These are phyloP conservation scores for Ariolimax columbianus DNA, from an alignment of 2,888 invertebrate species.

Conservation along the genomic window DNA sequence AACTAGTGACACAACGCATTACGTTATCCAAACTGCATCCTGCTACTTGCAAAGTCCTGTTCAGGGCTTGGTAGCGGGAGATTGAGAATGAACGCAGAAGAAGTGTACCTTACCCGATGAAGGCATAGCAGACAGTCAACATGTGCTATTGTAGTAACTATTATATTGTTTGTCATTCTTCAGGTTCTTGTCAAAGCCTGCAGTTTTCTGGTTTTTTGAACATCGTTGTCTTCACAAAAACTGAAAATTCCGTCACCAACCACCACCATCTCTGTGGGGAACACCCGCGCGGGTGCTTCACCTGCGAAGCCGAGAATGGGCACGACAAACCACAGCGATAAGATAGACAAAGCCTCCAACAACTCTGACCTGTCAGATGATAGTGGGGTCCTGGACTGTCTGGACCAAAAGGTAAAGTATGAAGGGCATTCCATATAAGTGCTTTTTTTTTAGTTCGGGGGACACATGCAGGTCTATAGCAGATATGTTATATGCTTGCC, in stretches of 20 bases:
- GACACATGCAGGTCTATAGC: no score
- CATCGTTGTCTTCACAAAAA: not conserved
- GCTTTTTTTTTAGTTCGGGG: no score
- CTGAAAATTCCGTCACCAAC: conserved; percentile 45
- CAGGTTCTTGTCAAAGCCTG: not conserved
- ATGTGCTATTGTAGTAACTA: no score
- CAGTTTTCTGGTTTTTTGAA: not conserved
- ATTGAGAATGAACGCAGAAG: no score
- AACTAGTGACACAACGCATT: no score
- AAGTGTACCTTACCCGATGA: no score
- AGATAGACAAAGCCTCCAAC: conserved; percentile 40
- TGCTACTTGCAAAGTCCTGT: no score
- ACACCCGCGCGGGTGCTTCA: not conserved
- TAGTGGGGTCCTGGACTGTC: conserved; percentile 46
- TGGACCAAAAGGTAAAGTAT: conserved; percentile 41
- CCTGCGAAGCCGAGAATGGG: conserved; percentile 28
- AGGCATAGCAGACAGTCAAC: no score
- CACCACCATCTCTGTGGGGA: conserved; percentile 10
- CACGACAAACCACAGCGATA: not conserved
- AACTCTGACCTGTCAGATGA: conserved; percentile 48
- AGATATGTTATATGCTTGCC: no score
- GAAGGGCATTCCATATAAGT: not conserved
- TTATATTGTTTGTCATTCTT: not conserved
- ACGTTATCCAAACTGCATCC: no score
- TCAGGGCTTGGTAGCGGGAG: no score